Conservation (phyloP, 2,888 invertebrate species). For the Axea sp. region DNA sequence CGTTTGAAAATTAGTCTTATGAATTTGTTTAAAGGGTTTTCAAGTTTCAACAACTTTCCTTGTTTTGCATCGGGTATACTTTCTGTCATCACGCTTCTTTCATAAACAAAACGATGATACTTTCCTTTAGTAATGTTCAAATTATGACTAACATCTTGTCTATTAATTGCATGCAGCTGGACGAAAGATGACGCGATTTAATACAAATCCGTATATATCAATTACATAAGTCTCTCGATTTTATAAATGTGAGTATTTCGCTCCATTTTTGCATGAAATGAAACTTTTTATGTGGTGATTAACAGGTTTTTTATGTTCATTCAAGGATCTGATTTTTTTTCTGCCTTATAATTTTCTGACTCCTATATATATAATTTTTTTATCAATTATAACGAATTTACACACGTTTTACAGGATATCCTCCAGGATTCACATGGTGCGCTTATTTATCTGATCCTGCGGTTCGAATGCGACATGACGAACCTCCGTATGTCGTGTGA, state of each 20-base stretch:
- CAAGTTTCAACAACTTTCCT: too few species aligned
- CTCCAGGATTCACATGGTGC: constrained; percentile 78
- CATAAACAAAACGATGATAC: not conserved
- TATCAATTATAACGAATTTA: constrained; percentile 43
- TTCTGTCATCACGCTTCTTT: constrained; percentile 1
- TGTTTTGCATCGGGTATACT: too few species aligned
- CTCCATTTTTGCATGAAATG: constrained; percentile 23
- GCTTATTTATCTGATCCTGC: constrained; percentile 76
- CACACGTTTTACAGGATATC: constrained; percentile 75
- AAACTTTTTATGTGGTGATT: not conserved
- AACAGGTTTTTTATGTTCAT: constrained; percentile 19
- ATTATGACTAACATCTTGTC: constrained; percentile 39
- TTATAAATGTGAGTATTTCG: constrained; percentile 44
- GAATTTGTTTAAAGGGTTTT: too few species aligned
- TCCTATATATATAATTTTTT: too few species aligned
- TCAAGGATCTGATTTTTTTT: not conserved
- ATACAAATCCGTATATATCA: constrained; percentile 71
- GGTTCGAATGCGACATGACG: constrained; percentile 64
- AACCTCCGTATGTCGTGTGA: constrained; percentile 50
- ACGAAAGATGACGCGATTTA: constrained; percentile 72
- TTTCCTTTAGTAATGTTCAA: constrained; percentile 4
- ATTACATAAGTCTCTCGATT: constrained; percentile 66
- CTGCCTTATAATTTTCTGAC: not conserved
- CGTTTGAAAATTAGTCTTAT: too few species aligned
- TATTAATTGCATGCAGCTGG: constrained; percentile 78